Conservation (phyloP, 2,113 vertebrate genomes). For the Enhydra lutris region DNA sequence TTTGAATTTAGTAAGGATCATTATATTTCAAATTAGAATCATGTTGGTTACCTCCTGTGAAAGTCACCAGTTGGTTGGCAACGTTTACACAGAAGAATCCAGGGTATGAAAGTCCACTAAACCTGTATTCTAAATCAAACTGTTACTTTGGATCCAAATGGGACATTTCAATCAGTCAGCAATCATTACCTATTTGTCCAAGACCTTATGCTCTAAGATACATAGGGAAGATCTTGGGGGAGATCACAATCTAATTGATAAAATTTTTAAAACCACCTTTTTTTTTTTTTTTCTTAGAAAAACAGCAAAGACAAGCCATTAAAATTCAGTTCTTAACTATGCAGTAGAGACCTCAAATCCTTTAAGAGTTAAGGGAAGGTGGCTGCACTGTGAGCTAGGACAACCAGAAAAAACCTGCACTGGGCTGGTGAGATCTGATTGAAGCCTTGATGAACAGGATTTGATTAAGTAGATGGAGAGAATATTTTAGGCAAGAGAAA, state of each 20-base stretch:
- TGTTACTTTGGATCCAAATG: background rate
- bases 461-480: constrained; percentile 26
- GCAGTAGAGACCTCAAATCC: background rate
- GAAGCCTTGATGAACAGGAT: constrained; percentile 2
- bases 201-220: background rate
- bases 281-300: background rate
- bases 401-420: background rate
- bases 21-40: background rate
- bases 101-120: background rate
- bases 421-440: background rate
- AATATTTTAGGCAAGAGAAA: background rate
- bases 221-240: background rate
- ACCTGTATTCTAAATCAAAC: background rate
- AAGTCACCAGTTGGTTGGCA: background rate
- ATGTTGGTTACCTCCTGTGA: background rate
- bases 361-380: background rate
- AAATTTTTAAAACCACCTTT: background rate
- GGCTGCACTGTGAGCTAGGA: background rate
- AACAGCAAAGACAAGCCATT: background rate
- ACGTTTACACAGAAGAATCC: background rate
- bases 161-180: background rate
- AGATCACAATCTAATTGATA: background rate
- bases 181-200: background rate
- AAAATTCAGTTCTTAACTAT: background rate
- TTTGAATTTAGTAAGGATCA: background rate